These are phyloP conservation scores for Taphrorychus bicolor DNA, from an alignment of 2,888 invertebrate genomes.

Conservation along the genomic window DNA sequence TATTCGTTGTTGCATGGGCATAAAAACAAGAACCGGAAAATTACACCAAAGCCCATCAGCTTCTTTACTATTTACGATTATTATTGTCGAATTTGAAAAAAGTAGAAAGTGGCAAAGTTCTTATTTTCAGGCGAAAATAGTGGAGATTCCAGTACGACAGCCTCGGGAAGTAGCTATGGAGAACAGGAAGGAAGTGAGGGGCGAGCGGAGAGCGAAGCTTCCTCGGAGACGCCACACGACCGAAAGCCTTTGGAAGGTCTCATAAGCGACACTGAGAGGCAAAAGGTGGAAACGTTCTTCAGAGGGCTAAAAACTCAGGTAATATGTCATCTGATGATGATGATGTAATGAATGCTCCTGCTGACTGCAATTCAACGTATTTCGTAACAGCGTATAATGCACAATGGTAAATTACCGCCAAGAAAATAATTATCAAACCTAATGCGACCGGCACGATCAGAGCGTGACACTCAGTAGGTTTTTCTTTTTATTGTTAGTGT, in stretches of 20 bases:
- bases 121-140: conserved; percentile 61
- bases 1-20: background rate
- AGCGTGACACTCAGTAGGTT: conserved; percentile 32
- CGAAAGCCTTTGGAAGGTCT: conserved; percentile 59
- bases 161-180: conserved; percentile 61
- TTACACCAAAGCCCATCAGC: too few relatives aligned
- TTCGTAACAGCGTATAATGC: background rate
- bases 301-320: conserved; percentile 79
- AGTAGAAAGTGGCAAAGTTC: background rate
- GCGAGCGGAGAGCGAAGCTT: conserved; percentile 61
- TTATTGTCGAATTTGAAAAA: background rate
- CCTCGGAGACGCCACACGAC: conserved; percentile 52
- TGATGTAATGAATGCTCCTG: background rate
- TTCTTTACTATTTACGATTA: background rate
- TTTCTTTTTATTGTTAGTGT: conserved; percentile 14
- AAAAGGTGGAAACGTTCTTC: conserved; percentile 76
- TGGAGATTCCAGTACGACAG: conserved; percentile 61
- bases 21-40: too few relatives aligned
- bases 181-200: conserved; percentile 67
- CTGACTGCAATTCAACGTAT: background rate
- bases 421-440: conserved; percentile 6
- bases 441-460: conserved; percentile 15
- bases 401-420: conserved; percentile 5
- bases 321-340: conserved; percentile 19
- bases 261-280: conserved; percentile 69